These are phyloP conservation scores for Oreonectes daqikongensis DNA, from an alignment of 2,797 vertebrate species.

Conservation along the genomic window DNA sequence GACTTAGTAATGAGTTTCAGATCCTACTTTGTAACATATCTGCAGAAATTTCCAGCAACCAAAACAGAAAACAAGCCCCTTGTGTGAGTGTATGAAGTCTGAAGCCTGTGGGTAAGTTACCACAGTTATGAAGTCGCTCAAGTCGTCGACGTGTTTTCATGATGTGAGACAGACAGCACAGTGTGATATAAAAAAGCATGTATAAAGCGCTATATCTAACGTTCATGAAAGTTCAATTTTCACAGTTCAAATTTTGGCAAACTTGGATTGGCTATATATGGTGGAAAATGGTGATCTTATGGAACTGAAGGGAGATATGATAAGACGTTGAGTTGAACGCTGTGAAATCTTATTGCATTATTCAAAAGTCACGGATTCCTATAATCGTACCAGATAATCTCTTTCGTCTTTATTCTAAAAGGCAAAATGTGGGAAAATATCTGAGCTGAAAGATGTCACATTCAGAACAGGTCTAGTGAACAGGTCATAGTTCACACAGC, in stretches of 20 bases:
- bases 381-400: constrained; percentile 4
- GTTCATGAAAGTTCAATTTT: neutral
- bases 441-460: constrained; percentile 16
- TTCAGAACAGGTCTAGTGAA: constrained; percentile 20
- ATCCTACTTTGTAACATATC: neutral
- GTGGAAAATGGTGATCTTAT: constrained; percentile 18
- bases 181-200: constrained; percentile 6
- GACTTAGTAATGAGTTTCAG: neutral
- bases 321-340: constrained; percentile 9
- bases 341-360: constrained; percentile 14
- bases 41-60: neutral
- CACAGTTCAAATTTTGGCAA: constrained; percentile 4
- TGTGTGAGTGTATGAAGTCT: neutral
- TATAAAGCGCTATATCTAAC: constrained; percentile 14
- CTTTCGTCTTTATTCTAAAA: constrained; percentile 6
- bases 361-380: neutral
- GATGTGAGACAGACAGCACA: constrained; percentile 4
- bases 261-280: constrained; percentile 23
- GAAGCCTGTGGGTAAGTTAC: neutral
- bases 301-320: constrained; percentile 24
- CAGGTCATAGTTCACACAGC: constrained; percentile 25
- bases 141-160: constrained; percentile 8
- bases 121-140: neutral
- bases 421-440: constrained; percentile 34
- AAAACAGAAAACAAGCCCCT: neutral